Evolutionary conservation across 2,797 vertebrate genomes (phyloP), one percentile per base, ranked within the genome.

Genomic region (Neomorphus geoffroyi): DNA sequence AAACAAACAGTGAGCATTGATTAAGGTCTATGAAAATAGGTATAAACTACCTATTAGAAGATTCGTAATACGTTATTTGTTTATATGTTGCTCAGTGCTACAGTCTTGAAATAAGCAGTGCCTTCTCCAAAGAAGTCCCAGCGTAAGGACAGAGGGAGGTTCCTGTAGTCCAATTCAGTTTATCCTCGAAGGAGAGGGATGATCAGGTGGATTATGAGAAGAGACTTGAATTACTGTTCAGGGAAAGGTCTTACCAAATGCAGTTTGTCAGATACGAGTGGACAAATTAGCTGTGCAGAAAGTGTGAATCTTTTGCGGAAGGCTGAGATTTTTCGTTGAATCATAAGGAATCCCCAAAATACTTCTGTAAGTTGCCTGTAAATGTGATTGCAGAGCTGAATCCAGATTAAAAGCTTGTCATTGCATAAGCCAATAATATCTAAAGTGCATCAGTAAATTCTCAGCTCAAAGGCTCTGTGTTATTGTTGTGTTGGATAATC

Each of bases 101-200:
- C 4, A 41, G 18, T 56, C 46, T 58, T 33, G 16, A 64, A 81
- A 80, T 18, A 67, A 66, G 39, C 51, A 58, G 18, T 43, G 9
- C 8, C 26, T 74, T 13, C 26, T 16, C 39, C 13, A 18, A 70
- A 51, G 15, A 10, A 43, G 30, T 8, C 24, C 21, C 33, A n/a
- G 19, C 0, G 0, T 54, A 62, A 69, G 53, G 46, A 50, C 15
- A 80, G 41, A 54, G 26, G 19, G 43, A 81, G 5, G 4, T 56
- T 62, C 13, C 18, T 77, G 16, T 53, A 32, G 7, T 58, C 61
- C 19, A 80, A 50, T 35, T 11, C 12, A 70, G 2, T 15, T 71
- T 4, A 3, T 66, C 14, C 18, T 51, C 54, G 22, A 73, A 83
- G 26, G 62, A 71, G 46, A 9, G 22, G 56, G 46, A 30, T 62